Conservation (phyloP, 1,140 invertebrate species). For the Drosophila nigrodunni region DNA sequence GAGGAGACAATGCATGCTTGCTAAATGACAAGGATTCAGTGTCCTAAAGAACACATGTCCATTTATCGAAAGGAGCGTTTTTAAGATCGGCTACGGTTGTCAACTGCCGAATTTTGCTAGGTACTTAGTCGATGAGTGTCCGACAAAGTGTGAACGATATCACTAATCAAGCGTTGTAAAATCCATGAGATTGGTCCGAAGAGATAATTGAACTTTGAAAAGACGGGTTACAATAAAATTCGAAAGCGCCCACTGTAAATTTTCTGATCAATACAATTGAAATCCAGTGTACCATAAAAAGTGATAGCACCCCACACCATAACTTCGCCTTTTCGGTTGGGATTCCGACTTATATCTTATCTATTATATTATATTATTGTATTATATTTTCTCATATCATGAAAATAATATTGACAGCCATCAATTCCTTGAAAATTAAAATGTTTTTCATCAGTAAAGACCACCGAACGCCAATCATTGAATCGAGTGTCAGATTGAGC, state of each 20-base stretch:
- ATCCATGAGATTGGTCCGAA: neutral
- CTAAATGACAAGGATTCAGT: too few relatives aligned
- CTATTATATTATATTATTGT: too few relatives aligned
- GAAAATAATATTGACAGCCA: slow-evolving; percentile 7
- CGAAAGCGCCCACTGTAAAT: slow-evolving; percentile 30
- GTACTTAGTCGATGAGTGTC: too few relatives aligned
- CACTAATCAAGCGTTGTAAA: slow-evolving; percentile 13
- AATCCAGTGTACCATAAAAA: slow-evolving; percentile 41
- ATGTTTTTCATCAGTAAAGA: slow-evolving; percentile 40
- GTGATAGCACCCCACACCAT: slow-evolving; percentile 37
- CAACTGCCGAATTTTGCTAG: too few relatives aligned
- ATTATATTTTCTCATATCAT: slow-evolving; percentile 10
- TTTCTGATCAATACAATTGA: slow-evolving; percentile 35
- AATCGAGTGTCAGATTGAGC: slow-evolving; percentile 33
- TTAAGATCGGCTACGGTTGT: too few relatives aligned
- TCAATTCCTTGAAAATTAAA: neutral
- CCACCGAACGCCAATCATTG: slow-evolving; percentile 34
- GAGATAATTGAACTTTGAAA: slow-evolving; percentile 23
- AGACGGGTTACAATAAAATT: slow-evolving; percentile 26
- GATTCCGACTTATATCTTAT: slow-evolving; percentile 2
- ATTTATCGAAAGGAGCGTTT: too few relatives aligned
- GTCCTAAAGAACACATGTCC: too few relatives aligned
- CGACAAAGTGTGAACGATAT: too few relatives aligned
- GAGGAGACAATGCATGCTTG: too few relatives aligned
- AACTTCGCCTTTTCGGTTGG: slow-evolving; percentile 19